Base-by-base conservation (phyloP, 2,797 vertebrate species). In the Psittacula derbiana region DNA sequence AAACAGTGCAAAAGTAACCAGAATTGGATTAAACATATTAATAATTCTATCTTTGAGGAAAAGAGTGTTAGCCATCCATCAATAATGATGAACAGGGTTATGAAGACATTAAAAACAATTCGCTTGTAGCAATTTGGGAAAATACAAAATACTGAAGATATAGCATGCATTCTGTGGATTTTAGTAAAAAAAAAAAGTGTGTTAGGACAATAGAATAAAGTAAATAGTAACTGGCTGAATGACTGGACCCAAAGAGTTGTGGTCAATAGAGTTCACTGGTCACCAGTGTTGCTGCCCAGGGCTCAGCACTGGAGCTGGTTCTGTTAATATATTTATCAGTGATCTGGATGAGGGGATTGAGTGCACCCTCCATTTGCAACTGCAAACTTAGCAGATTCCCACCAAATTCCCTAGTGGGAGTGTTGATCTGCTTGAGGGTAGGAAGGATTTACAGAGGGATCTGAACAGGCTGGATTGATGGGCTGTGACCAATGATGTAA, bases 401-500 rank as follows among this genome's bases (percentile, higher is more conserved):
- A 55, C 13, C 11, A 38, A 64, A 16, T 7, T 89, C 30, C 55
- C n/a, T 33, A 8, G 11, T 0, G 0, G 41, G 14, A 57, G 3
- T 28, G 40, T 64, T 46, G 30, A 11, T 84, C 20, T 43, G 12
- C 43, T 78, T 6, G 21, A 74, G 16, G 19, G 12, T 23, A 33
- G 24, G 46, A 72, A 41, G 16, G 8, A 16, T 50, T n/a, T 71
- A 3, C 23, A 21, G 71, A 36, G 7, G 31, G 25, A 46, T 8
- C 30, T 79, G 62, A 21, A 30, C n/a, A 47, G 49, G 12, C 9
- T 85, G 31, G 16, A 24, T 65, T 0, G 1, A 43, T 69, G 31
- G 21, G 4, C 28, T 2, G 1, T 72, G 46, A 18, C 31, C 16
- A 60, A 1, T 1, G 0, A 0, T 49, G 19, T 46, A 71, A 75